Conservation (phyloP, 1,140 invertebrate genomes). For the Lepidostoma basale region DNA sequence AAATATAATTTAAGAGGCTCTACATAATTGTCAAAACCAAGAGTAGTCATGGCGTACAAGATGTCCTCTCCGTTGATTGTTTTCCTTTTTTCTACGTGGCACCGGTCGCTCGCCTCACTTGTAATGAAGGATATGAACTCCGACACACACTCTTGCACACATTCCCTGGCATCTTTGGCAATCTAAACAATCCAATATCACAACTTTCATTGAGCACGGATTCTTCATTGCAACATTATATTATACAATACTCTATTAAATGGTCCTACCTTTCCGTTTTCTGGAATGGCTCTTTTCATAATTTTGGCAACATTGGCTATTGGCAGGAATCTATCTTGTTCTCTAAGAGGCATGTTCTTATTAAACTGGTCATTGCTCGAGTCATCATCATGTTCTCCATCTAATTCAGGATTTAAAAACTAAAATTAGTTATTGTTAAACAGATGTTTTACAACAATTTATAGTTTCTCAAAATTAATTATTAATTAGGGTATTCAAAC, state of each 20-base stretch:
- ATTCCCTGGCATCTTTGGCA: slow-evolving; percentile 98
- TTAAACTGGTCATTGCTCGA: slow-evolving; percentile 67
- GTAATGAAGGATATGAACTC: slow-evolving; percentile 99
- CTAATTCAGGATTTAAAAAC: too few species aligned
- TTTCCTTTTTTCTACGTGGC: slow-evolving; percentile 97
- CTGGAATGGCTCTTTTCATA: slow-evolving; percentile 97
- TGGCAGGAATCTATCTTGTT: slow-evolving; percentile 95
- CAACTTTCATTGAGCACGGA: too few species aligned
- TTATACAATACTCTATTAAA: too few species aligned
- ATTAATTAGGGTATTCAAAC: too few species aligned
- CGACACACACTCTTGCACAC: slow-evolving; percentile 99
- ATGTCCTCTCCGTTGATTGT: slow-evolving; percentile 99
- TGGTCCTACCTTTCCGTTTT: slow-evolving; percentile 83
- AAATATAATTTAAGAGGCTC: slow-evolving; percentile 96
- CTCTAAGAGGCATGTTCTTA: slow-evolving; percentile 70
- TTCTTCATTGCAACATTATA: too few species aligned
- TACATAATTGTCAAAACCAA: slow-evolving; percentile 99
- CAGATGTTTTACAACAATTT: too few species aligned
- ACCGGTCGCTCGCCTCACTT: slow-evolving; percentile 95
- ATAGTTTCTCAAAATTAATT: too few species aligned
- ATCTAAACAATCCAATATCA: too few species aligned
- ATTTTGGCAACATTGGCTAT: slow-evolving; percentile 99
- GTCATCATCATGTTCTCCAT: slow-evolving; percentile 76
- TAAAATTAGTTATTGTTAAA: too few species aligned
- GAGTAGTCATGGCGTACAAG: slow-evolving; percentile 92